These are phyloP conservation scores for Crenuchus spilurus DNA, from an alignment of 2,797 vertebrate genomes.

Conservation along the genomic window DNA sequence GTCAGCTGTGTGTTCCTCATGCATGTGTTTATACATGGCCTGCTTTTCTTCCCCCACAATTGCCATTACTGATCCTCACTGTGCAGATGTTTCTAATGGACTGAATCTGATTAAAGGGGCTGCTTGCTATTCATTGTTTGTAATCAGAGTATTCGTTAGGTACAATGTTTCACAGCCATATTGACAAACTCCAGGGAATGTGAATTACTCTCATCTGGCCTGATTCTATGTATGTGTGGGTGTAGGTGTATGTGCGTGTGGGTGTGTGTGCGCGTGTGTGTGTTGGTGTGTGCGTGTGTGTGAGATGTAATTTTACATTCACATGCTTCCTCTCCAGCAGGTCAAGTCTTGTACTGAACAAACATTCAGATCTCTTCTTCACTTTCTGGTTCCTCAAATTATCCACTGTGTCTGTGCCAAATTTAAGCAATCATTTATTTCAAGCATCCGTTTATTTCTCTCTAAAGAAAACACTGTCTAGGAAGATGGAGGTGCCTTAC, in stretches of 20 bases:
- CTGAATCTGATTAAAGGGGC: conserved; percentile 3
- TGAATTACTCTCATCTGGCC: conserved; percentile 17
- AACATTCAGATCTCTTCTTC: not conserved
- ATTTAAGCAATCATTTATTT: conserved; percentile 12
- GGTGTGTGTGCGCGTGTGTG: not conserved
- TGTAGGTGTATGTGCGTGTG: not conserved
- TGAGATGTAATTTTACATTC: not conserved
- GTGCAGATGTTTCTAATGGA: conserved; percentile 43
- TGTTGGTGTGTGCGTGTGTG: conserved; percentile 6
- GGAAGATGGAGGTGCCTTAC: conserved; percentile 16
- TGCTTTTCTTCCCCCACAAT: not conserved
- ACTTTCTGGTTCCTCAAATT: conserved; percentile 5
- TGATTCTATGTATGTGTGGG: not conserved
- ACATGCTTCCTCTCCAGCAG: conserved; percentile 5
- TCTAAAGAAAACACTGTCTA: conserved; percentile 40
- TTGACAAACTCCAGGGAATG: conserved; percentile 17
- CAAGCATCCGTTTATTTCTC: conserved; percentile 24
- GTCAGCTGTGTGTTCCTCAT: not conserved
- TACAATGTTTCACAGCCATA: not conserved
- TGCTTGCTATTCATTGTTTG: not conserved
- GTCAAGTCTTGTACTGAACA: not conserved
- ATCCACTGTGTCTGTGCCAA: not conserved
- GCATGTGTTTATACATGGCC: not conserved
- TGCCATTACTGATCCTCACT: not conserved
- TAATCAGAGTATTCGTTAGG: not conserved